Evolutionary conservation across 2,888 invertebrate genomes (phyloP), one percentile per base, ranked within the genome.

Genomic region (Fissipunctia ypsillon): DNA sequence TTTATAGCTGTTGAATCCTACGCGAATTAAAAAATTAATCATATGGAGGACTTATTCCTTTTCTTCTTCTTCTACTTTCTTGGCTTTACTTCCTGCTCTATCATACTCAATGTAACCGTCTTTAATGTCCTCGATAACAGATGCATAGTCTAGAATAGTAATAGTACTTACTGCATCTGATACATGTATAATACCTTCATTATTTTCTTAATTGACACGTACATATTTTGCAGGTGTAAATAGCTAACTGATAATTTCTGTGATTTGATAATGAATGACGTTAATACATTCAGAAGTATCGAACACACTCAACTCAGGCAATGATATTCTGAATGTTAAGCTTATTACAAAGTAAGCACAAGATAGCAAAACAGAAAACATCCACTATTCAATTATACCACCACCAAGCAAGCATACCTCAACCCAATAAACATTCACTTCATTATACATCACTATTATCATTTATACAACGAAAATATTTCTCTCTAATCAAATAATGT

Each of bases 401-500:
- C 25, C 7, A 56, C 25, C 14, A 48, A 14, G 14, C 7, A 1
- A 56, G 10, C 10, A 48, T 31, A 7, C 7, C 1, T 48, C 28
- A 52, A n/a, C 1, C 22, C 0, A 45, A 64, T 5, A 22, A 52
- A 45, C n/a, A 56, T 43, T 31, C 22, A 9, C 14, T 22, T n/a
- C 31, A 70, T 19, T 12, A 38, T 31, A 67, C 35, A 70, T 56
- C 52, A 68, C 67, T 25, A 68, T 56, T 54, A 43, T 66, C 60
- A 71, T 38, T 25, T 38, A 10, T 43, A 43, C 35, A 68, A 41
- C 52, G 28, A 73, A 81, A 64, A 75, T 60, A 79, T 81, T 81
- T 70, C 41, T 38, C 43, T 25, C 48, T 81, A 81, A 81, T 81
- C 77, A 75, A 81, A 84, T 84, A 84, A 84, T 79, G 57, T 59